phyloP scores from a whole-genome alignment of 2,797 vertebrate species.

The Cephalopachus bancanus region DNA sequence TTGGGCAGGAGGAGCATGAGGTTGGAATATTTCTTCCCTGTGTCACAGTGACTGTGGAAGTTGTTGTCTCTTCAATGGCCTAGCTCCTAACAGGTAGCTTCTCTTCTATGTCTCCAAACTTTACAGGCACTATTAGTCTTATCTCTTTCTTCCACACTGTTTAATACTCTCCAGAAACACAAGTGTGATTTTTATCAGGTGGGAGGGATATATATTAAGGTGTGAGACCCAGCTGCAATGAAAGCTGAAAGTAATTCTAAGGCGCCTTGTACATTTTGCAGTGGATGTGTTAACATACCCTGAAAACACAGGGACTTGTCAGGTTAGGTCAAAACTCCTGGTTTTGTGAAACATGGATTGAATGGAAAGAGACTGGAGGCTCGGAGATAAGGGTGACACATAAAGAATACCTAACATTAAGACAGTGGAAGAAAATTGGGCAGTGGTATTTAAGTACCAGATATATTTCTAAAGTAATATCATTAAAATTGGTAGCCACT shows the following conservation, averaged over 20 bases:
- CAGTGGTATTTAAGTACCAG: background rate
- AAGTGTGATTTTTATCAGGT: background rate
- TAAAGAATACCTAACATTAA: background rate
- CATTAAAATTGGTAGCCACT: background rate
- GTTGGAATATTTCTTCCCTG: background rate
- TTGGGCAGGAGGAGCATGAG: background rate
- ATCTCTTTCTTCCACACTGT: background rate
- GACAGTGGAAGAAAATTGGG: background rate
- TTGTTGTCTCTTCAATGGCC: background rate
- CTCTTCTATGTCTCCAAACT: background rate
- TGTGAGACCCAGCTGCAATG: background rate
- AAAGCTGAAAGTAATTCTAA: background rate
- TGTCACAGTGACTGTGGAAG: rapidly evolving
- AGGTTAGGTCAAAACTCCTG: background rate
- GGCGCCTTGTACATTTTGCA: background rate
- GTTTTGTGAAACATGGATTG: background rate
- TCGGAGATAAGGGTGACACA: background rate
- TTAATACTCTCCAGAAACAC: background rate
- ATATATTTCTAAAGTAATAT: background rate
- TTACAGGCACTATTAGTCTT: background rate
- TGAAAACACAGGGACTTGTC: background rate
- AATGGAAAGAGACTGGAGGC: background rate
- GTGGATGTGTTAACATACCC: background rate
- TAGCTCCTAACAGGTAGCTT: background rate
- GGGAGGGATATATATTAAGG: rapidly evolving